Evolutionary conservation across 2,797 vertebrate species (phyloP).

Genomic region (Trachops cirrhosus): DNA sequence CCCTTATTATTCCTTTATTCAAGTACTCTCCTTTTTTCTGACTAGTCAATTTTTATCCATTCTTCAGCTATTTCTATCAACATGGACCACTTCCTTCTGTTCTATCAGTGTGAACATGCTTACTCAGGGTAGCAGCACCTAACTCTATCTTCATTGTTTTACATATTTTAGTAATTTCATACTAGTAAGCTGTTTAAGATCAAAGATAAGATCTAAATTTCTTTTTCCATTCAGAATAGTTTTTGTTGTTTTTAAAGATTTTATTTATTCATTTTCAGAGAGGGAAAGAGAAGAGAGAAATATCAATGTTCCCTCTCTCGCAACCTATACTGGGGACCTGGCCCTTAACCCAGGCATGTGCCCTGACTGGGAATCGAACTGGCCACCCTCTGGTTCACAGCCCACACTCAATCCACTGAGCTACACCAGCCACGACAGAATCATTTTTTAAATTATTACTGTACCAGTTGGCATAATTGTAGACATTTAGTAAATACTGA

Average conservation of each 20-base stretch:
- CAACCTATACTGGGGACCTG: no score
- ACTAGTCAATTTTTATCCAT: background rate
- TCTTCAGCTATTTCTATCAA: background rate
- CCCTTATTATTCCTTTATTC: background rate
- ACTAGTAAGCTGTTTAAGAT: background rate
- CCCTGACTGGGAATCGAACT: no score
- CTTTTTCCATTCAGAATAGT: constrained; percentile 12
- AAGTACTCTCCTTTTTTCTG: background rate
- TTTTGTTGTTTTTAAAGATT: no score
- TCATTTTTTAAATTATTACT: constrained; percentile 4
- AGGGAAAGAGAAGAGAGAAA: no score
- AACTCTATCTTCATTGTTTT: background rate
- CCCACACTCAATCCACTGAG: no score
- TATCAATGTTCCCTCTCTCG: no score
- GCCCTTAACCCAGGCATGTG: no score
- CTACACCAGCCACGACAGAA: no score
- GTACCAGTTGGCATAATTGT: background rate
- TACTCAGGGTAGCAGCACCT: background rate
- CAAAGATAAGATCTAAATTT: background rate
- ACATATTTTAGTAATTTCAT: constrained; percentile 12
- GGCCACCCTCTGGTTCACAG: no score
- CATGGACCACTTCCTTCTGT: background rate
- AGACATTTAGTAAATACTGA: background rate
- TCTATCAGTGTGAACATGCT: background rate
- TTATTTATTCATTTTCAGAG: no score